Evolutionary conservation across 92 coral and sea anemone species (phyloP).

Genomic region (Micromussa lordhowensis): DNA sequence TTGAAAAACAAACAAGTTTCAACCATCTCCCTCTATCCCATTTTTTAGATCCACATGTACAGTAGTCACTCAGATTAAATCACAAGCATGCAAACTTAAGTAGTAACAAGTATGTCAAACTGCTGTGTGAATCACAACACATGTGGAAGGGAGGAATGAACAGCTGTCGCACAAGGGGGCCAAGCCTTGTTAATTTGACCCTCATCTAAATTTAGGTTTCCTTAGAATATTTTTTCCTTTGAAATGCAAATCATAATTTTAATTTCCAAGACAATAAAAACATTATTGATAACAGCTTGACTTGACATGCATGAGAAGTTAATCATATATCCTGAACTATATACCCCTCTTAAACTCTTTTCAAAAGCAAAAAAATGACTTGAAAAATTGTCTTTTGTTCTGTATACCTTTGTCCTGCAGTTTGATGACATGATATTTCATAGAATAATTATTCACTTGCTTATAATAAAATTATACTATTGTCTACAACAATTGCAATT

Average conservation of each 20-base stretch:
- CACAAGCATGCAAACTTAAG: background rate
- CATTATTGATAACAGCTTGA: conserved; percentile 1
- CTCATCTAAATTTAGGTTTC: conserved; percentile 15
- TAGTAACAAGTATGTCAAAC: background rate
- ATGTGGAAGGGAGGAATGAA: background rate
- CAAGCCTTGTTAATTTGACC: background rate
- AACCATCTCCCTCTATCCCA: background rate
- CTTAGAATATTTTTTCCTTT: background rate
- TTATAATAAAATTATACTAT: too few species aligned
- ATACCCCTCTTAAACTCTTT: background rate
- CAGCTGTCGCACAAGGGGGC: background rate
- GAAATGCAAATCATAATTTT: conserved; percentile 19
- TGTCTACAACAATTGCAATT: too few species aligned
- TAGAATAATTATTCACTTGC: too few species aligned
- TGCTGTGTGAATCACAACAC: background rate
- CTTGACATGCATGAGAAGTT: conserved; percentile 5
- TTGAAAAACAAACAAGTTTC: background rate
- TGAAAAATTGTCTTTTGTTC: background rate
- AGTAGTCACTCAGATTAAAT: background rate
- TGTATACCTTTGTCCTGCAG: too few species aligned
- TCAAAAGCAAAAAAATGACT: background rate
- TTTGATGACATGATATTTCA: too few species aligned
- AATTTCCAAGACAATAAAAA: background rate
- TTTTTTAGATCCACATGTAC: background rate
- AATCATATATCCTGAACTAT: background rate